Evolutionary conservation across 2,113 vertebrate genomes (phyloP).

Genomic region (Nerophis lumbriciformis): DNA sequence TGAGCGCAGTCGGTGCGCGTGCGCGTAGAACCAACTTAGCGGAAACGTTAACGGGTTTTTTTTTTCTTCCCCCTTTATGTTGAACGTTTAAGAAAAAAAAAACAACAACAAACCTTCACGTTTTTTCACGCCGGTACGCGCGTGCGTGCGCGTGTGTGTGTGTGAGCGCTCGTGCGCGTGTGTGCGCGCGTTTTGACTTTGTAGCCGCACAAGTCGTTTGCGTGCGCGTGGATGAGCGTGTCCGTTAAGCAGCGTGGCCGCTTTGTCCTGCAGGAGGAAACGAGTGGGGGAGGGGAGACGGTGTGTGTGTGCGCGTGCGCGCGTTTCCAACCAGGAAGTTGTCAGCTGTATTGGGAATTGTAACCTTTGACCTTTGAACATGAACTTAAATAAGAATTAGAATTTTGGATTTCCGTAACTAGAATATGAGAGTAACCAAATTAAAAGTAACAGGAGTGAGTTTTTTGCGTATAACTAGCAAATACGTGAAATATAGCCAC

Average conservation of each 20-base stretch:
- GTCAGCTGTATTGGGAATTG: slow-evolving; percentile 8
- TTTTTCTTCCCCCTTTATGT: slow-evolving; percentile 1
- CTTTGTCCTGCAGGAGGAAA: slow-evolving; percentile 65
- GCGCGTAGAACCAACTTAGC: slow-evolving; percentile 13
- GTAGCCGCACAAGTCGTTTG: background rate
- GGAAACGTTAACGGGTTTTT: slow-evolving; percentile 14
- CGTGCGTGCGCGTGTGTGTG: background rate
- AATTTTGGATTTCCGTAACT: too few species aligned
- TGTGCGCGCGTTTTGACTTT: background rate
- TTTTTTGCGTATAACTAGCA: too few species aligned
- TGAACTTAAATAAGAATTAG: background rate
- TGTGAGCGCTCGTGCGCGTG: background rate
- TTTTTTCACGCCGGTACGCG: background rate
- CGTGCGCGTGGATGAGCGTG: background rate
- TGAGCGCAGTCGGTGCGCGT: background rate
- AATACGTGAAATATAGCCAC: too few species aligned
- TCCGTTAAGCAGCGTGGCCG: slow-evolving; percentile 58
- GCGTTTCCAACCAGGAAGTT: slow-evolving; percentile 37
- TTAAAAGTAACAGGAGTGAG: too few species aligned
- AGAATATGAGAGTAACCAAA: too few species aligned
- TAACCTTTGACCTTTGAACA: slow-evolving; percentile 26
- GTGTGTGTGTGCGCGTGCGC: slow-evolving; percentile 16
- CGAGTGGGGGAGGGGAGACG: slow-evolving; percentile 46
- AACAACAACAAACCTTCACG: background rate
- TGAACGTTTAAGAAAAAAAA: background rate